These are phyloP conservation scores for Rhabdophis nuchalis DNA, from an alignment of 2,797 vertebrate species.

Conservation along the genomic window DNA sequence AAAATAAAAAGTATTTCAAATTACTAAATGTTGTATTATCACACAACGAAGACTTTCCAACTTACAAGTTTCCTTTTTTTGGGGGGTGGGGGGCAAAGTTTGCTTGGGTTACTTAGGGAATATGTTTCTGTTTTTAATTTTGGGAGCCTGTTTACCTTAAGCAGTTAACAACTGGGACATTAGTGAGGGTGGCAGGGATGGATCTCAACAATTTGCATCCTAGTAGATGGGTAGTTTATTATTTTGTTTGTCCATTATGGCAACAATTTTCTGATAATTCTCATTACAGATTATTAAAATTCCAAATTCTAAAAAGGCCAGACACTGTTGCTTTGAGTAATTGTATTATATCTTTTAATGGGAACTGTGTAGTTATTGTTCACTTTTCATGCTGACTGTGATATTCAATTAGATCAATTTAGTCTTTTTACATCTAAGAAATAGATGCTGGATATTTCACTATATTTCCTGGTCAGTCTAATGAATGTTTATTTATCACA, in stretches of 20 bases:
- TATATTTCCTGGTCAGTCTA: background rate
- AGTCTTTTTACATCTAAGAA: background rate
- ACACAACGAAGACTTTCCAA: background rate
- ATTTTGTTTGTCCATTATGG: background rate
- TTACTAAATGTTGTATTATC: background rate
- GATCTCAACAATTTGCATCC: background rate
- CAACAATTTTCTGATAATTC: background rate
- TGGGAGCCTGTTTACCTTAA: background rate
- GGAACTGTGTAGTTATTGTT: background rate
- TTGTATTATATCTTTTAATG: background rate
- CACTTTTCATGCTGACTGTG: background rate
- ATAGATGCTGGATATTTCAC: background rate
- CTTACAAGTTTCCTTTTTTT: background rate
- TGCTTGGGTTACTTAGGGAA: background rate
- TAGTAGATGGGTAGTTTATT: background rate
- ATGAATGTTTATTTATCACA: background rate
- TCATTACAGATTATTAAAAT: background rate
- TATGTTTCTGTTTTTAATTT: background rate
- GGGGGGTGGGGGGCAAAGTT: background rate
- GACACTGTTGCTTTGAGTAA: background rate
- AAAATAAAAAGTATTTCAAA: background rate
- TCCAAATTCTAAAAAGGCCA: background rate
- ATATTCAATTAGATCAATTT: background rate
- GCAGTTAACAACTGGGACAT: background rate
- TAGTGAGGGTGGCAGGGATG: background rate